Base-by-base conservation (phyloP, 2,888 invertebrate species). In the Oscheius myriophilus region DNA sequence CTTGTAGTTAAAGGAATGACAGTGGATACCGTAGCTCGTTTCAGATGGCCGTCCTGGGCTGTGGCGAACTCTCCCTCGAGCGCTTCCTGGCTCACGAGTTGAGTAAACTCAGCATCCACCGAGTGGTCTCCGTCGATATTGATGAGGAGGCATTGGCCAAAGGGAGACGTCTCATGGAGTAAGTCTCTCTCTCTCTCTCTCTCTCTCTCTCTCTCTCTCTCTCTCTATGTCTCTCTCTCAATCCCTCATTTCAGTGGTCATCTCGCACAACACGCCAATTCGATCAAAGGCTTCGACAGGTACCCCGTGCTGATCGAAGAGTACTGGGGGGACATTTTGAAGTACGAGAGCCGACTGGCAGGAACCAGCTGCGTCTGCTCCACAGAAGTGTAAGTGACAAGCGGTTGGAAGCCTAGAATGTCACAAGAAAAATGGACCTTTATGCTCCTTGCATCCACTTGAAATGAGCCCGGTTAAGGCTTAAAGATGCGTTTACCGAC, bases 21-120 rank as follows among this genome's bases (percentile, higher is more conserved):
- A n/a, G n/a, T n/a, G n/a, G n/a, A n/a, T n/a, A n/a, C n/a, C n/a
- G n/a, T n/a, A n/a, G n/a, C n/a, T 33, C 4, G 9, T 46, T 54
- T 18, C 23, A 67, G 67, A 33, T 67, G 12, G 67, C 59, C 14
- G 52, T 77, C 3, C 70, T 77, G 67, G 77, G 77, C 26, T 77
- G 77, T 55, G 77, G 77, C 1, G 75, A 73, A 53, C 69, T 73
- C 66, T 77, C 75, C 16, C 39, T 77, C 52, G 77, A 77, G 54
- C 61, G 65, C 16, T 53, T 23, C 2, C 12, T 73, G 3, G 39
- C 43, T 12, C 67, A 67, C 14, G 46, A 46, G 26, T 39, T 72
- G 6, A 62, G 53, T 0, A 18, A 46, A 2, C 39, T 75, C 4
- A 70, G 72, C 23, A 54, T 66, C 21, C 67, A 68, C 11, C 65